These are phyloP conservation scores for Sebastes taczanowskii DNA, from an alignment of 2,797 vertebrate genomes.

Conservation along the genomic window DNA sequence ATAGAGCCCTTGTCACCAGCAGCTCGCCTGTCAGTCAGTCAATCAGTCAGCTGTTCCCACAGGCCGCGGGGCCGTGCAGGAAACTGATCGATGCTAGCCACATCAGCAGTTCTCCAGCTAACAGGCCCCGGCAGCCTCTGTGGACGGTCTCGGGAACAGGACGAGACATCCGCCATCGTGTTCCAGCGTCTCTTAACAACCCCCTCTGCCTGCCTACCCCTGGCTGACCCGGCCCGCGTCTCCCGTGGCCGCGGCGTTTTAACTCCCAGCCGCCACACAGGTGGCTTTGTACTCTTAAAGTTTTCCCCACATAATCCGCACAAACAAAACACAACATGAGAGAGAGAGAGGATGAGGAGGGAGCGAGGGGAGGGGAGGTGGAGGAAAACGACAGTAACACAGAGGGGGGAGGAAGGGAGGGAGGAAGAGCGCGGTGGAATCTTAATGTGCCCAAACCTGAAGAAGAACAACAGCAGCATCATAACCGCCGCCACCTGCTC, in stretches of 20 bases:
- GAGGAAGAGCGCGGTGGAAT: conserved; percentile 39
- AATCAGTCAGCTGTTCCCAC: conserved; percentile 29
- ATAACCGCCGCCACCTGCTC: conserved; percentile 52
- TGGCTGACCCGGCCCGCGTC: conserved; percentile 21
- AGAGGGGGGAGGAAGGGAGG: conserved; percentile 3
- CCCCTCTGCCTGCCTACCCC: conserved; percentile 26
- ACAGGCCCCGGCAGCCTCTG: conserved; percentile 50
- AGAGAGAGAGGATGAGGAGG: background rate
- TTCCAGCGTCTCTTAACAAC: conserved; percentile 46
- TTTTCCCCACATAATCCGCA: conserved; percentile 37
- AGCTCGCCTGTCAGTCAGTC: background rate
- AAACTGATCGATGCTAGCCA: conserved; percentile 66
- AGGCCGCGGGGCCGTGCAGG: conserved; percentile 45
- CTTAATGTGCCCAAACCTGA: conserved; percentile 49
- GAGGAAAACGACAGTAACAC: conserved; percentile 27
- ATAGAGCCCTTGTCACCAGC: conserved; percentile 11
- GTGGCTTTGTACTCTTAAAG: conserved; percentile 45
- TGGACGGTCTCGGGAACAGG: conserved; percentile 41
- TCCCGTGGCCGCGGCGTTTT: background rate
- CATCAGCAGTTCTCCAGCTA: conserved; percentile 72
- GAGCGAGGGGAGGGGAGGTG: background rate
- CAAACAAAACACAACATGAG: conserved; percentile 48
- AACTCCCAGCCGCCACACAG: conserved; percentile 30
- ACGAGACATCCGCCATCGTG: conserved; percentile 33
- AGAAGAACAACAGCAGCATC: conserved; percentile 37